Evolutionary conservation across 2,888 invertebrate genomes (phyloP), one percentile per base, ranked within the genome.

Genomic region (Xestia xanthographa): DNA sequence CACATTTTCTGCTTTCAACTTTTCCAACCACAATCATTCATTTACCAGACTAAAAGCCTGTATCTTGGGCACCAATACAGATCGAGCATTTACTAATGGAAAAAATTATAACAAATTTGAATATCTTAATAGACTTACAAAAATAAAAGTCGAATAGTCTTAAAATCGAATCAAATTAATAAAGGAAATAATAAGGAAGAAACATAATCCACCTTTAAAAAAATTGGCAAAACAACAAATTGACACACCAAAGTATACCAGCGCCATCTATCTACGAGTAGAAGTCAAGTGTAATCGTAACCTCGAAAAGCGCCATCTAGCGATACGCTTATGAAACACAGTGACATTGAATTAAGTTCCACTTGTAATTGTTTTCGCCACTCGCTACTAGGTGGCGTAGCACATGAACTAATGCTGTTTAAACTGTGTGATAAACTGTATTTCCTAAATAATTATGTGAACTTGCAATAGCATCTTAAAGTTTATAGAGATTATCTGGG

Each of bases 251-350:
- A 12, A n/a, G 17, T 63, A 34, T 14, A 20, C 67, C 34, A 83
- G 48, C 86, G 89, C 82, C 88, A 90, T 85, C 92, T 92, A 83
- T 72, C 56, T 74, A 48, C 58, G 66, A 90, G 75, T 87, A 83
- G 86, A 62, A 58, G 0, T 11, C 29, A 26, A 0, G 1, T 1
- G 34, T 48, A 12, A 22, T 5, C 14, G 0, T 41, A 45, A 62
- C 29, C 12, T 50, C 1, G 26, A 20, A 29, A 3, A 8, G 17
- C 74, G 77, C 85, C 85, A 87, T 74, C 85, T 88, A 84, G 68
- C 20, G n/a, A 41, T 22, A 0, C 8, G 0, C 0, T 26, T 26
- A 26, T 6, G 58, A 41, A 68, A 14, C 53, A 60, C 0, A 12
- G 0, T 22, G 26, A 56, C 14, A 20, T 14, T 1, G 2, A 12